Evolutionary conservation across 2,113 vertebrate genomes (phyloP).

Genomic region (Tragelaphus buxtoni): DNA sequence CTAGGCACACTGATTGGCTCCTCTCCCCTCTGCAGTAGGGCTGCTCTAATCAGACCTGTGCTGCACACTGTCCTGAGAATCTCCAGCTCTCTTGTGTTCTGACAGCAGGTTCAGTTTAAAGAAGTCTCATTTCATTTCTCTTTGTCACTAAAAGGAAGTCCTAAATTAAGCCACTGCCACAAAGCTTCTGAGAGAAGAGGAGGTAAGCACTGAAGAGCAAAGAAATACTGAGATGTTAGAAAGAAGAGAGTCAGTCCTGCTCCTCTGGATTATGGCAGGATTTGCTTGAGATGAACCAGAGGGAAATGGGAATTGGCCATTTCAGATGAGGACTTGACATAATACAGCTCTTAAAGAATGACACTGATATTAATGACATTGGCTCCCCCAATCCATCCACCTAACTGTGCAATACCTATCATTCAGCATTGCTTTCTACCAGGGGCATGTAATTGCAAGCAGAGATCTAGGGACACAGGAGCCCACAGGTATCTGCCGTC

Average conservation of each 20-base stretch:
- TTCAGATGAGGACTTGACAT: neutral
- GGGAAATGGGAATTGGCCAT: neutral
- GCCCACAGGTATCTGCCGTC: neutral
- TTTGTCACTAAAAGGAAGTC: neutral
- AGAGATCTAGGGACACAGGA: no score
- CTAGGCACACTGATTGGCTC: neutral
- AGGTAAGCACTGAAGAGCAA: neutral
- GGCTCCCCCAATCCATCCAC: neutral
- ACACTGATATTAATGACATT: neutral
- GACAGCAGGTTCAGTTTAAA: neutral
- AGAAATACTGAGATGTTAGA: neutral
- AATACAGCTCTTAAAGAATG: neutral
- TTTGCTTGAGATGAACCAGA: neutral
- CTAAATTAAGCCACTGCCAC: neutral
- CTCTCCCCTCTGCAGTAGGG: neutral
- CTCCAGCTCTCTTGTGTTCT: neutral
- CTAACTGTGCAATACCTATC: neutral
- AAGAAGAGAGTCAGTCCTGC: neutral
- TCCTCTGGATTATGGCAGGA: neutral
- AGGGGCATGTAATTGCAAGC: neutral
- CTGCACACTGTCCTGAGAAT: slow-evolving; percentile 5
- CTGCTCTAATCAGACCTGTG: neutral
- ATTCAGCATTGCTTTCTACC: neutral
- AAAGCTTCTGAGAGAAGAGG: neutral
- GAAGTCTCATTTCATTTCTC: neutral